Conservation (phyloP, 2,888 invertebrate species). For the Campoplex capitator region DNA sequence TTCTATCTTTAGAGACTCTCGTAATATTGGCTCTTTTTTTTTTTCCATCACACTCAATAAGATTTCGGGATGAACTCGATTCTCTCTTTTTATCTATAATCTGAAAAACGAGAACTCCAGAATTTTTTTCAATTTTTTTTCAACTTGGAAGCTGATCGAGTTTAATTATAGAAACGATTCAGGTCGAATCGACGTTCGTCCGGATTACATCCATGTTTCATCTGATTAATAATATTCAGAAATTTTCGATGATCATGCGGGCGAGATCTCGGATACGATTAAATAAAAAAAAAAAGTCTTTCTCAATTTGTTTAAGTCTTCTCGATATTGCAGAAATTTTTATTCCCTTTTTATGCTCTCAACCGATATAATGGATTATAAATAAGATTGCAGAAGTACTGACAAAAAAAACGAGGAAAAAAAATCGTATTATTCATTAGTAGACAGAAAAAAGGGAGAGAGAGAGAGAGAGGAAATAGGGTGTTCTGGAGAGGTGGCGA, state of each 20-base stretch:
- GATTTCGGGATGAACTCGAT: neutral
- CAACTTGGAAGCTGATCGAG: neutral
- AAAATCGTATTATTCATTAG: neutral
- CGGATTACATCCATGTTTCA: neutral
- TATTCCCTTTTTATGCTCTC: neutral
- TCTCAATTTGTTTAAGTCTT: no score
- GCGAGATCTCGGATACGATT: neutral
- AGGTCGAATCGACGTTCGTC: neutral
- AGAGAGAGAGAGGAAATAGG: neutral
- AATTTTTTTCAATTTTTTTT: no score
- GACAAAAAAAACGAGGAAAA: neutral
- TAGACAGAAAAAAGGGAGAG: neutral
- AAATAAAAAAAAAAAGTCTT: no score
- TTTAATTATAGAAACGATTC: neutral
- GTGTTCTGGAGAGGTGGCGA: slow-evolving; percentile 24
- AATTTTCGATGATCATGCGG: neutral
- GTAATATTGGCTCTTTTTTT: neutral
- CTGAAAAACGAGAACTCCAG: neutral
- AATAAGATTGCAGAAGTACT: neutral
- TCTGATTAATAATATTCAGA: neutral
- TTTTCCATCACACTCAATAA: slow-evolving; percentile 1
- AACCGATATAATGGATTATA: neutral
- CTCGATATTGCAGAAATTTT: neutral
- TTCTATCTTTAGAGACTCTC: neutral
- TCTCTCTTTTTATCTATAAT: neutral